Conservation (phyloP, 2,888 invertebrate species). For the Drosophila borealis region DNA sequence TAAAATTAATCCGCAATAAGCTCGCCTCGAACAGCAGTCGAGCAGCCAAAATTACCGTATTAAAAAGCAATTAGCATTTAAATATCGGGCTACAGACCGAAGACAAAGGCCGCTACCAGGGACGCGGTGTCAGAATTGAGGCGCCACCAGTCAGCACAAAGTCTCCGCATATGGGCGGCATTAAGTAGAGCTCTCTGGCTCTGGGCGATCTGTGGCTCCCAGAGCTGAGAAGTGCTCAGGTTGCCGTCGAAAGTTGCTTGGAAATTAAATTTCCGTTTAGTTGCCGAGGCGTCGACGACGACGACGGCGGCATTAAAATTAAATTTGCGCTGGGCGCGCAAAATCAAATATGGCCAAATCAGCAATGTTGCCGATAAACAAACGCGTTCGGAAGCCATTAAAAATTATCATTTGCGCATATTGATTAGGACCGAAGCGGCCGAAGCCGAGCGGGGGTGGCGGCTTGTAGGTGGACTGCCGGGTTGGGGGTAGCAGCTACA, state of each 20-base stretch:
- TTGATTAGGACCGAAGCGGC: constrained; percentile 63
- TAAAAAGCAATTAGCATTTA: constrained; percentile 84
- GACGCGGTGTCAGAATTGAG: neutral
- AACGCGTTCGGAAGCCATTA: constrained; percentile 82
- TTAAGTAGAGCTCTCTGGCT: constrained; percentile 46
- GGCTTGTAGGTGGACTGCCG: neutral
- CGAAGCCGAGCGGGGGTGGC: neutral
- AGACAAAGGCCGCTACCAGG: constrained; percentile 40
- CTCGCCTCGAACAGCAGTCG: constrained; percentile 60
- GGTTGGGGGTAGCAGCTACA: constrained; percentile 11
- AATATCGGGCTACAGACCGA: constrained; percentile 56
- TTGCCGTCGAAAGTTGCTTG: constrained; percentile 60
- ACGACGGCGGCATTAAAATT: constrained; percentile 58
- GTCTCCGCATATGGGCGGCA: constrained; percentile 57
- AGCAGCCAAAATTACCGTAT: constrained; percentile 76
- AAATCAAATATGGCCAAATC: constrained; percentile 76
- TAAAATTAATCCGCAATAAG: constrained; percentile 84
- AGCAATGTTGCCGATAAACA: constrained; percentile 77
- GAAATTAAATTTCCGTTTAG: constrained; percentile 81
- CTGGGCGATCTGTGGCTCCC: constrained; percentile 13
- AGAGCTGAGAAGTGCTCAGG: constrained; percentile 19
- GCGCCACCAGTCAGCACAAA: constrained; percentile 6
- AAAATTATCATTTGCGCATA: constrained; percentile 81
- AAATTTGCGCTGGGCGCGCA: constrained; percentile 67
- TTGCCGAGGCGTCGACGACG: constrained; percentile 43